Conservation (phyloP, 2,113 vertebrate species). For the Bothrops jararaca region DNA sequence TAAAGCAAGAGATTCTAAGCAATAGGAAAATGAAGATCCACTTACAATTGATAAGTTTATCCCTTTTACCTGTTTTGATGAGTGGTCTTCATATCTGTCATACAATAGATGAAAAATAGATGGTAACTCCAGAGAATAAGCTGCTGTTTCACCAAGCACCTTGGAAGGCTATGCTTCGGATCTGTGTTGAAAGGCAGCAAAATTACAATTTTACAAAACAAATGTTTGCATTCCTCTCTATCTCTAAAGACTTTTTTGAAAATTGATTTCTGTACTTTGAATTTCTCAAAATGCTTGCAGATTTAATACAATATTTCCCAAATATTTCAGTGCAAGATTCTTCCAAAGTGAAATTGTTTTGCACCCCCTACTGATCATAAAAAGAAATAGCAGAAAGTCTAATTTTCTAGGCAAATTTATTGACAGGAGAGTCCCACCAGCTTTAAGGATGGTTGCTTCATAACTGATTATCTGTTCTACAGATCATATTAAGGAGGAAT, state of each 20-base stretch:
- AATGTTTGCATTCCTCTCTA: not conserved
- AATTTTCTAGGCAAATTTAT: not conserved
- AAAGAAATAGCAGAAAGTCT: rapidly evolving
- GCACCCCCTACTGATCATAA: conserved; percentile 39
- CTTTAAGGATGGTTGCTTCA: not conserved
- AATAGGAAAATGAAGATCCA: not conserved
- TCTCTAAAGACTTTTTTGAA: not conserved
- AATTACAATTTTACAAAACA: not conserved
- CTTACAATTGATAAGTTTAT: not conserved
- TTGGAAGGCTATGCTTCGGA: not conserved
- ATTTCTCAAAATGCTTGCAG: not conserved
- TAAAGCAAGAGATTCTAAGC: not conserved
- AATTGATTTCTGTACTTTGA: not conserved
- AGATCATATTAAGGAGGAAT: not conserved
- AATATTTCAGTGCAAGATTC: not conserved
- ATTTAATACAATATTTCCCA: not conserved
- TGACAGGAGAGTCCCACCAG: not conserved
- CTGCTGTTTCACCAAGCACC: not conserved
- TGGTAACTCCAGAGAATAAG: not conserved
- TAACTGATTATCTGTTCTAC: not conserved
- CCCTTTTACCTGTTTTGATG: not conserved
- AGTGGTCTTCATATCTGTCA: not conserved
- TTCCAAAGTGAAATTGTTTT: not conserved
- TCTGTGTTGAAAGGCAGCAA: not conserved
- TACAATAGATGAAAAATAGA: not conserved